A percentile compares a stretch with the other conserved stretches of the same genome.
phyloP scores from a whole-genome alignment of 2,888 invertebrate species.

The Drosophila borborema region DNA sequence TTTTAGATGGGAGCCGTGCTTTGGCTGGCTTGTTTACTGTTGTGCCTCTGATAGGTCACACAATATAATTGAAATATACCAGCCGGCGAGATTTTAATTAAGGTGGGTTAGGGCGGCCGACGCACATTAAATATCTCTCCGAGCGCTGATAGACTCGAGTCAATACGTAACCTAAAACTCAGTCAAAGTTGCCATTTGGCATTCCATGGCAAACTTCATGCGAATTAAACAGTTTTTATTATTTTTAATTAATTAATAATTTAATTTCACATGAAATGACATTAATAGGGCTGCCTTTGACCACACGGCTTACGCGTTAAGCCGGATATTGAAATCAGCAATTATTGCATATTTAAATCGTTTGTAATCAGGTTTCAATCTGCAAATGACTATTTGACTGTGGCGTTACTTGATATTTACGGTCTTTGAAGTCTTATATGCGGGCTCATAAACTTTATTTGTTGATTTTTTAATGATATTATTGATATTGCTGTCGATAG shows the following conservation, averaged over 20 bases:
- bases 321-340: constrained; percentile 8
- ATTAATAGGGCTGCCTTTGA: neutral
- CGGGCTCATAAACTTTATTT: neutral
- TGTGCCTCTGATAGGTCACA: constrained; percentile 75
- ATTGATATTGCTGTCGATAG: neutral
- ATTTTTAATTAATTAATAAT: neutral
- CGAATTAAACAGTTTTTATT: neutral
- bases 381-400: neutral
- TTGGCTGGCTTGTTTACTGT: constrained; percentile 62
- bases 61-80: constrained; percentile 69
- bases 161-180: neutral
- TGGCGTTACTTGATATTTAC: neutral
- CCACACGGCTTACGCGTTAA: neutral
- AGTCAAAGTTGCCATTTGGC: neutral
- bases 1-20: constrained; percentile 1
- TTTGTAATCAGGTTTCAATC: constrained; percentile 6
- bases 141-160: neutral
- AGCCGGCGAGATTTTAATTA: constrained; percentile 66
- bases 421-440: neutral
- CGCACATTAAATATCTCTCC: constrained; percentile 8
- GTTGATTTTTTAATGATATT: neutral
- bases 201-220: neutral
- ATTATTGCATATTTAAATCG: constrained; percentile 12
- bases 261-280: neutral
- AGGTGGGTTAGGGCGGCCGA: constrained; percentile 18